Evolutionary conservation across 2,888 invertebrate genomes (phyloP).

Genomic region (Flexamia atlantica): DNA sequence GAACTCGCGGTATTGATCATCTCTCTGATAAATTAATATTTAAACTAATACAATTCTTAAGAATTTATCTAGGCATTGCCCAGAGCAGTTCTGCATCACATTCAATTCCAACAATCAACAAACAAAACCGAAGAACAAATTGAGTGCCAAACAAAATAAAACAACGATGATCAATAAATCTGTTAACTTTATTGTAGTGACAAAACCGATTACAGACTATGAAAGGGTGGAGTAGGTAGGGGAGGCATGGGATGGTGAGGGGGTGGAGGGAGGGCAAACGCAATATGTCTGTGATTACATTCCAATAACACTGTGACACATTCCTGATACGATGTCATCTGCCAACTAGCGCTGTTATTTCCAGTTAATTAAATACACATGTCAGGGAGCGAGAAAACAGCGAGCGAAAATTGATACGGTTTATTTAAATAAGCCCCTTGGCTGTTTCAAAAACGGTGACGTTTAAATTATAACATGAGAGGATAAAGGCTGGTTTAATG

Average conservation of each 20-base stretch:
- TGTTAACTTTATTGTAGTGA: constrained; percentile 21
- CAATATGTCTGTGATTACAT: constrained; percentile 48
- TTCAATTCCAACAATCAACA: too few relatives aligned
- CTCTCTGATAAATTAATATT: too few relatives aligned
- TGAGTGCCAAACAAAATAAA: not conserved
- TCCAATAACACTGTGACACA: constrained; percentile 38
- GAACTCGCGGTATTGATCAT: too few relatives aligned
- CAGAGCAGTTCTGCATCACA: too few relatives aligned
- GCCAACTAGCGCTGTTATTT: constrained; percentile 30
- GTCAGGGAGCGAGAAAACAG: constrained; percentile 5
- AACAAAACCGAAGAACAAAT: too few relatives aligned
- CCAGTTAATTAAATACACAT: constrained; percentile 47
- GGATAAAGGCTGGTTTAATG: not conserved
- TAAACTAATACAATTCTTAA: too few relatives aligned
- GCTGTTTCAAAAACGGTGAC: not conserved
- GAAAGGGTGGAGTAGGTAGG: not conserved
- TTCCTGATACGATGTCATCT: constrained; percentile 35
- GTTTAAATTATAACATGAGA: constrained; percentile 1
- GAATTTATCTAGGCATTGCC: too few relatives aligned
- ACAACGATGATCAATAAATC: constrained; percentile 24
- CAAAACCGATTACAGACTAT: constrained; percentile 4
- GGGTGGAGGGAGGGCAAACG: constrained; percentile 8
- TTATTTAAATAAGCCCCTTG: constrained; percentile 32
- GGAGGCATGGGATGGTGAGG: not conserved
- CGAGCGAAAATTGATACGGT: constrained; percentile 24